phyloP scores from a whole-genome alignment of 1,140 invertebrate genomes.

The Streblospio benedicti region DNA sequence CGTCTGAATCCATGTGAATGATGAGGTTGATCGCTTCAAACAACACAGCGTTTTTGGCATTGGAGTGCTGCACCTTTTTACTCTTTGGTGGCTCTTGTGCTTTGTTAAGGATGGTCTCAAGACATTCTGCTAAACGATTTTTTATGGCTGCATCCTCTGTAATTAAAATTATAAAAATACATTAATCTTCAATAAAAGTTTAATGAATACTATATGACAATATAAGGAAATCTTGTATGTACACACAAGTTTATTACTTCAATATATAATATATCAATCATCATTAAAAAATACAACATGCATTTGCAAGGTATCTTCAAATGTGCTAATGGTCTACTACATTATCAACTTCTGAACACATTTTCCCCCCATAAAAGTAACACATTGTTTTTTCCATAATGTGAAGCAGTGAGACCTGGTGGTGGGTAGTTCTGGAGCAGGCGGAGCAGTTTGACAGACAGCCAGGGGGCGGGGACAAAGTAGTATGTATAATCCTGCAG shows the following conservation, averaged over 20 bases:
- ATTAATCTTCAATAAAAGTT: neutral
- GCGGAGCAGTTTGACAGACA: constrained; percentile 93
- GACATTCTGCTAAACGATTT: constrained; percentile 89
- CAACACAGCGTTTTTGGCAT: constrained; percentile 98
- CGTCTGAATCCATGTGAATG: constrained; percentile 97
- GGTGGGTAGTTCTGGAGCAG: constrained; percentile 97
- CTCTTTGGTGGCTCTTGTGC: constrained; percentile 99
- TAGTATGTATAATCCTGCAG: constrained; percentile 99
- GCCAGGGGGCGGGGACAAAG: constrained; percentile 99
- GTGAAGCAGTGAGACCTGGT: too few species aligned
- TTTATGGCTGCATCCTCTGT: constrained; percentile 87
- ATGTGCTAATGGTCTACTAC: too few species aligned
- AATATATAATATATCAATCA: too few species aligned
- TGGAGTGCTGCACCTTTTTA: constrained; percentile 99
- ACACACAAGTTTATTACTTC: too few species aligned
- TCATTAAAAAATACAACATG: too few species aligned
- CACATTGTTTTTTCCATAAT: too few species aligned
- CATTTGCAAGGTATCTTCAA: too few species aligned
- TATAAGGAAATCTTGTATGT: neutral
- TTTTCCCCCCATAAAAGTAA: too few species aligned
- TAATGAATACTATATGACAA: neutral
- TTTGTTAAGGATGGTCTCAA: constrained; percentile 99
- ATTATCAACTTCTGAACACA: too few species aligned
- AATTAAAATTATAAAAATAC: too few species aligned
- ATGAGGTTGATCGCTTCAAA: constrained; percentile 99